phyloP scores from a whole-genome alignment of 1,140 invertebrate species.

The Phymastichus coffea region DNA sequence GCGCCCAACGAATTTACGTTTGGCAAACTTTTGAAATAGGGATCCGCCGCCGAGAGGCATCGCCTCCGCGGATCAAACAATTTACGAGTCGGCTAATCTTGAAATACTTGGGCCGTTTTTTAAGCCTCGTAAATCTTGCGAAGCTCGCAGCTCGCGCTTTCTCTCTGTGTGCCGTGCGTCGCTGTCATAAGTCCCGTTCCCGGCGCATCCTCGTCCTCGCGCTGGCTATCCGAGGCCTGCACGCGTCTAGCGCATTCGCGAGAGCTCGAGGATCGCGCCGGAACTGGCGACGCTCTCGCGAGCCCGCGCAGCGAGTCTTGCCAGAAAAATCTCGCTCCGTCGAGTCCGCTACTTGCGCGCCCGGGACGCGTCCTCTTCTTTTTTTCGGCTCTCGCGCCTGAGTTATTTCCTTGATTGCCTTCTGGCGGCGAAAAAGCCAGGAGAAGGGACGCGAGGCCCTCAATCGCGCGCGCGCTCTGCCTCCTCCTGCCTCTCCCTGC shows the following conservation, averaged over 20 bases:
- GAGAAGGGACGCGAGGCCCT: too few species aligned
- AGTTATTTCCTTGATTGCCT: constrained; percentile 24
- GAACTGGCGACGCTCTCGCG: too few species aligned
- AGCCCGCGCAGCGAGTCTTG: not conserved
- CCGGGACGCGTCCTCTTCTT: not conserved
- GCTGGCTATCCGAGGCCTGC: too few species aligned
- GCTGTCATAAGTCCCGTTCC: too few species aligned
- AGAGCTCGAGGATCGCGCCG: too few species aligned
- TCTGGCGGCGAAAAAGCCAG: too few species aligned
- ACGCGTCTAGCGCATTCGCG: too few species aligned
- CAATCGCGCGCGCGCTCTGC: constrained; percentile 6
- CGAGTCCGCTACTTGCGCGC: not conserved
- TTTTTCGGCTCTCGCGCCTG: not conserved
- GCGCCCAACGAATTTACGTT: not conserved
- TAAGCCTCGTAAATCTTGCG: not conserved
- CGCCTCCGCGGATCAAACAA: not conserved
- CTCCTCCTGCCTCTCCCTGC: not conserved
- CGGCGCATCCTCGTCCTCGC: too few species aligned
- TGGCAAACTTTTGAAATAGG: not conserved
- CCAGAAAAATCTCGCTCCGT: not conserved
- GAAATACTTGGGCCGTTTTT: not conserved
- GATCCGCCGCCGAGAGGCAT: not conserved
- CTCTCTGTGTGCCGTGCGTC: too few species aligned
- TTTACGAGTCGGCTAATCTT: not conserved
- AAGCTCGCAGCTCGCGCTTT: not conserved